Evolutionary conservation across 2,888 invertebrate species (phyloP).

Genomic region (Synergus itoensis): DNA sequence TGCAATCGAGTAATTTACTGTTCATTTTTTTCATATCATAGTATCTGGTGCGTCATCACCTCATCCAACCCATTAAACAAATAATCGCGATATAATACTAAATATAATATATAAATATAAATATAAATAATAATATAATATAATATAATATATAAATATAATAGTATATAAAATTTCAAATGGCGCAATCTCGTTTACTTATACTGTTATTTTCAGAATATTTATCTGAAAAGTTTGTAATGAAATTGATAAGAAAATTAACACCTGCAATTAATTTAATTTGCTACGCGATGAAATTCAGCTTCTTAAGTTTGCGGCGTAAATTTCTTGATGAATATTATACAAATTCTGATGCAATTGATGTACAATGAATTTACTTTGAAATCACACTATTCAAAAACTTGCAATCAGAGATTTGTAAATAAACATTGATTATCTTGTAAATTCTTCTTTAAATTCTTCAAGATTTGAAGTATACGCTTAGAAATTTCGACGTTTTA

Average conservation of each 20-base stretch:
- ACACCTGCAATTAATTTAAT: neutral
- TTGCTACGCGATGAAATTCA: neutral
- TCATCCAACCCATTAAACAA: neutral
- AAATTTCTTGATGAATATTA: neutral
- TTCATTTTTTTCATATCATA: constrained; percentile 17
- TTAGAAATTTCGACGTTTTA: too few species aligned
- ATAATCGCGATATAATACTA: neutral
- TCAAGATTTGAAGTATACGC: too few species aligned
- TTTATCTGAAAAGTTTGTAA: neutral
- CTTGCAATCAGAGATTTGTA: too few species aligned
- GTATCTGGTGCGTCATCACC: constrained; percentile 7
- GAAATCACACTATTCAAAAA: too few species aligned
- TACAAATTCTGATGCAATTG: neutral
- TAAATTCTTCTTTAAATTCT: too few species aligned
- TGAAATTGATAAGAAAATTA: neutral
- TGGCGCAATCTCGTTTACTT: too few species aligned
- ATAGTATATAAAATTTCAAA: too few species aligned
- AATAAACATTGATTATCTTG: too few species aligned
- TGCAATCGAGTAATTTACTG: constrained; percentile 23
- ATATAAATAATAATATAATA: too few species aligned
- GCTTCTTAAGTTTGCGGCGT: neutral
- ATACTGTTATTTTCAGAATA: too few species aligned
- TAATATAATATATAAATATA: too few species aligned
- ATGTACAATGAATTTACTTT: neutral
- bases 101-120: too few species aligned